Evolutionary conservation across 2,888 invertebrate species (phyloP), one percentile per base, ranked within the genome.

Genomic region (Drosophila putrida): DNA sequence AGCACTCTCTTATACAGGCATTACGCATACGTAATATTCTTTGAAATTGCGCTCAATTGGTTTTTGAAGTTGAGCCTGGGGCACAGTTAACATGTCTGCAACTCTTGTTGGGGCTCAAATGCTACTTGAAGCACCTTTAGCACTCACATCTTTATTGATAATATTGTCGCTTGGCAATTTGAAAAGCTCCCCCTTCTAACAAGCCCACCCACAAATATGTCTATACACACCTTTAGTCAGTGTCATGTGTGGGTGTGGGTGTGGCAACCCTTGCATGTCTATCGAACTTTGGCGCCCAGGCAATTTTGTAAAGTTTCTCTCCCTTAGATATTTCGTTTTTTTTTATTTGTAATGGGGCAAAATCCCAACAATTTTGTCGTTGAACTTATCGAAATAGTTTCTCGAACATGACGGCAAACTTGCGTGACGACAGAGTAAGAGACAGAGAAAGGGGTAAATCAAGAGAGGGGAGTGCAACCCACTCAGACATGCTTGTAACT

Each of bases 31-130:
- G 71, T 88, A 88, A 83, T 83, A 83, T 80, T 88, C 88, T 85
- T 71, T 68, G 77, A 82, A 88, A 83, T 83, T 88, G 77, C 80
- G 68, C 87, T 80, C 87, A 82, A 83, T 88, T 88, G 82, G 89
- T 82, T 82, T 80, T 78, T 64, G 69, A 71, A 80, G 83, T 68
- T 80, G 82, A 43, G 88, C 88, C 76, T 62, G 67, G 63, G 86
- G 82, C 75, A 13, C 47, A 61, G 58, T 74, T 75, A 38, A 65
- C 49, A 62, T 75, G 58, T 77, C 53, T 38, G 50, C 55, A 57
- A n/a, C 44, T 53, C 55, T 49, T 49, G 39, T 60, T 53, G 35
- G 28, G 36, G 20, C 44, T 41, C 63, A 67, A 65, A 50, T 68
- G 76, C 75, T 53, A 60, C 79, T 64, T 39, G 68, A 64, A 78